These are phyloP conservation scores for Oxyteleia sp. DNA, from an alignment of 2,888 invertebrate species.

Conservation along the genomic window DNA sequence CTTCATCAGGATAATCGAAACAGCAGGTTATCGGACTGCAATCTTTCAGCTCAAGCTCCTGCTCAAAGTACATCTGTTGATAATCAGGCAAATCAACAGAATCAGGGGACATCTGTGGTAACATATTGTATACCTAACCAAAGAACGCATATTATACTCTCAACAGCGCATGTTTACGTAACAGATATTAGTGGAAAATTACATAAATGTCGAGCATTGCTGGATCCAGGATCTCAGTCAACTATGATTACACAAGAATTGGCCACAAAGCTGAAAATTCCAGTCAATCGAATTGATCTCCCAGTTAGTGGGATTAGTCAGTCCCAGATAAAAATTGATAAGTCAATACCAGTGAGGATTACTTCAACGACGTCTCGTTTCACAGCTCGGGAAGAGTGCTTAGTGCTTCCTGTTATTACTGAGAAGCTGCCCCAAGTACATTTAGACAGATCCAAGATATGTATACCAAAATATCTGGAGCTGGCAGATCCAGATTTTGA, in stretches of 20 bases:
- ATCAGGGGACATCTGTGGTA: not conserved
- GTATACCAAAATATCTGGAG: not conserved
- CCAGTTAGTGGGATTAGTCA: constrained; percentile 8
- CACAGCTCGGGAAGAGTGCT: not conserved
- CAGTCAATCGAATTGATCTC: not conserved
- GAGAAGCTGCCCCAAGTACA: constrained; percentile 1
- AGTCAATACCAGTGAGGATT: constrained; percentile 7
- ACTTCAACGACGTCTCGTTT: constrained; percentile 11
- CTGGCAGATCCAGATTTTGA: constrained; percentile 23
- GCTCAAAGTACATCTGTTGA: not conserved
- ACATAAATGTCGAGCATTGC: constrained; percentile 9
- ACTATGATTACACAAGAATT: constrained; percentile 6
- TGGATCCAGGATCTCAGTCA: constrained; percentile 15
- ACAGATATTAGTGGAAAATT: constrained; percentile 12
- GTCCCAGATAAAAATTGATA: not conserved
- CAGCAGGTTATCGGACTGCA: not conserved
- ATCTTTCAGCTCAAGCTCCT: not conserved
- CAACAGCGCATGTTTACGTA: constrained; percentile 16
- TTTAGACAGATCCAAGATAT: not conserved
- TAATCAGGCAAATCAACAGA: not conserved
- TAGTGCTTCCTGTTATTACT: constrained; percentile 3
- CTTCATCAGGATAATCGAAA: not conserved
- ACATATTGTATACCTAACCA: constrained; percentile 12
- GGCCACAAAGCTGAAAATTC: constrained; percentile 6
- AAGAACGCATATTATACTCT: not conserved